Conservation (phyloP, 2,113 vertebrate species). For the rat (Rattus norvegicus) region GRCr8 NC_086020.1:123963001-123963500, state of each 20-base stretch:
- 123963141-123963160: background rate
- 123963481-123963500: background rate
- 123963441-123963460: background rate
- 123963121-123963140: background rate
- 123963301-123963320: background rate
- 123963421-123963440: background rate
- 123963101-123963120: background rate
- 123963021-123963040: conserved; percentile 29
- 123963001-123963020: background rate
- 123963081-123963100: background rate
- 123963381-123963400: background rate
- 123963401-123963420: background rate
- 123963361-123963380: background rate
- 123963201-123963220: background rate
- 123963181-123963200: background rate
- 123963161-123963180: background rate
- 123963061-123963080: background rate
- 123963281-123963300: background rate
- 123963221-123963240: background rate
- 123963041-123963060: background rate
- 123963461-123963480: background rate
- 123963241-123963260: background rate
- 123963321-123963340: background rate
- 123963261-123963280: background rate
- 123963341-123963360: background rate